phyloP scores from a whole-genome alignment of 2,797 vertebrate species.

The Knipowitschia caucasica region DNA sequence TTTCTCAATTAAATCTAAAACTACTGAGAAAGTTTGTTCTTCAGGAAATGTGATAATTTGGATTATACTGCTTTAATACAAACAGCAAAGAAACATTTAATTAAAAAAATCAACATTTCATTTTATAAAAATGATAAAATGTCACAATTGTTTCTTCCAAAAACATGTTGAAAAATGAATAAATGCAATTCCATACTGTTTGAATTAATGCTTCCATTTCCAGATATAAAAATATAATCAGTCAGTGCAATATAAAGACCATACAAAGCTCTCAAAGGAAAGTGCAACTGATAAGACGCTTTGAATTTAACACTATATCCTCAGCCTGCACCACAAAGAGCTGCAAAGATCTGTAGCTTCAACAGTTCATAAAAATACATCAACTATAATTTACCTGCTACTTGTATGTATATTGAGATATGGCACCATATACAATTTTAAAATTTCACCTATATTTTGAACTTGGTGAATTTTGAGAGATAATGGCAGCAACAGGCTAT shows the following conservation, averaged over 20 bases:
- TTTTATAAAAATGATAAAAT: constrained; percentile 16
- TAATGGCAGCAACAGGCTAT: neutral
- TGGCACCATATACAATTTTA: too few species aligned
- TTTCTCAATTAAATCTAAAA: too few species aligned
- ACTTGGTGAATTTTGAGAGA: neutral
- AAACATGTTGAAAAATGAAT: neutral
- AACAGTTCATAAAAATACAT: too few species aligned
- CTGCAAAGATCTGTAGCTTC: constrained; percentile 36
- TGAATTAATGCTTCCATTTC: constrained; percentile 23
- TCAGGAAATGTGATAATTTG: constrained; percentile 17
- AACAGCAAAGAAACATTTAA: constrained; percentile 35
- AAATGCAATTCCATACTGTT: constrained; percentile 16
- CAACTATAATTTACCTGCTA: too few species aligned
- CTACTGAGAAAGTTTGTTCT: constrained; percentile 10
- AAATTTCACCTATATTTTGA: too few species aligned
- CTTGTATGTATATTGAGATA: too few species aligned
- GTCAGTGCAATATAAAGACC: constrained; percentile 14
- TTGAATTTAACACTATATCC: constrained; percentile 13
- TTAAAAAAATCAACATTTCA: constrained; percentile 2
- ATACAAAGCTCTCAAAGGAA: constrained; percentile 15
- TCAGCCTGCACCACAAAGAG: constrained; percentile 27
- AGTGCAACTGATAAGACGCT: neutral
- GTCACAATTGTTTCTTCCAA: neutral
- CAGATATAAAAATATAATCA: constrained; percentile 10
- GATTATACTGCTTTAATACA: constrained; percentile 34